Conservation (phyloP, 2,888 invertebrate genomes). For the Eupeodes luniger region DNA sequence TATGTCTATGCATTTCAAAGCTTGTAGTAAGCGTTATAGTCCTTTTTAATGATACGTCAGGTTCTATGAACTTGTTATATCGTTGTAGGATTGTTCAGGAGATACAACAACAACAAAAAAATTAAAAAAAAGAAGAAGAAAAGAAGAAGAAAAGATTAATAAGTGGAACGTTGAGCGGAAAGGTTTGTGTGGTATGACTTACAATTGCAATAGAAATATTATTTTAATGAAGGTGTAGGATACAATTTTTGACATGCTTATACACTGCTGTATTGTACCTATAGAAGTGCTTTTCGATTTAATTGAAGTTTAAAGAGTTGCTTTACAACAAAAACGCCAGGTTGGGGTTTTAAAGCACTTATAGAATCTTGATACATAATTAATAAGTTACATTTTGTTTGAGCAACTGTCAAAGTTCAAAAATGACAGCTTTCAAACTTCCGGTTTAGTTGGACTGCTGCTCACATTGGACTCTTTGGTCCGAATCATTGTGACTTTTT, state of each 20-base stretch:
- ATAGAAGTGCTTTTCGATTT: not conserved
- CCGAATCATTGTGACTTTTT: too few species aligned
- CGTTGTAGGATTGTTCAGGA: conserved; percentile 18
- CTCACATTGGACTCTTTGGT: too few species aligned
- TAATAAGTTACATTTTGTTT: too few species aligned
- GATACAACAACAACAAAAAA: not conserved
- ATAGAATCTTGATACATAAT: too few species aligned
- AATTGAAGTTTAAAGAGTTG: too few species aligned
- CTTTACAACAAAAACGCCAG: too few species aligned
- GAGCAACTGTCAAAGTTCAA: too few species aligned
- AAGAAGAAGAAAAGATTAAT: not conserved
- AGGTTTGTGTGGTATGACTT: conserved; percentile 20
- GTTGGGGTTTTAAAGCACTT: too few species aligned
- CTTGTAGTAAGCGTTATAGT: conserved; percentile 9
- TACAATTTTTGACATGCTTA: conserved; percentile 16
- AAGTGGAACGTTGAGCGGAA: conserved; percentile 32
- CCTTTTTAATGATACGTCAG: conserved; percentile 41
- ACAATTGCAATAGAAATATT: conserved; percentile 2
- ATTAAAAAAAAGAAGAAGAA: not conserved
- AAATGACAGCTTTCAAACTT: too few species aligned
- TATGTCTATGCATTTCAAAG: not conserved
- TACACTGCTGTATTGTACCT: not conserved
- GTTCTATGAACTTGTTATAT: conserved; percentile 50
- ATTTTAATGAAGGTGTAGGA: conserved; percentile 23
- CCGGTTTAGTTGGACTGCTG: too few species aligned